Base-by-base conservation (phyloP, 35 echinoderm and acorn worm genomes). In the Holothuria glaberrima region DNA sequence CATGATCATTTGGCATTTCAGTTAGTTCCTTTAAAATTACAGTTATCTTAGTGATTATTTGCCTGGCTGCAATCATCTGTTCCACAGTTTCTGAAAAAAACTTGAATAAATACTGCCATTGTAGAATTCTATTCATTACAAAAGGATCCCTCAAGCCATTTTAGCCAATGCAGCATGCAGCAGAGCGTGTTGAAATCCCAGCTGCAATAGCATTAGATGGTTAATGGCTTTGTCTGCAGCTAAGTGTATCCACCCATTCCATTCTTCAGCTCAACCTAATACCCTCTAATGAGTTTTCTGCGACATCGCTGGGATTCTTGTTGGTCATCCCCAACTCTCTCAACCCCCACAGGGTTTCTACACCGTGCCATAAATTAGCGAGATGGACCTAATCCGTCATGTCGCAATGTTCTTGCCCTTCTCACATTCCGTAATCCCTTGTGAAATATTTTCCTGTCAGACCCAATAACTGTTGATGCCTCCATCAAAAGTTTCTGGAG, bases 401-500 rank as follows among this genome's bases (percentile, higher is more conserved):
- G 74, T 48, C 41, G 38, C 74, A 78, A 78, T 78, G 36, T 78
- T 78, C 35, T 26, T 48, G 10, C 28, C 10, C n/a, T 26, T 16
- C 24, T 78, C 74, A 78, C 74, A 78, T 78, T 78, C 74, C 74
- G 38, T 48, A 48, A 78, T 78, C 74, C 33, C 29, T 28, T 12
- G 50, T 78, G 74, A 78, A 48, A 78, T 78, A 78, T 78, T 78
- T 78, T 20, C 50, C 74, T 78, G 74, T 78, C 74, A 78, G 74
- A 78, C 25, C 74, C 74, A 78, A 78, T 78, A 78, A 78, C 41
- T 38, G 10, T 24, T 78, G 74, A 78, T 78, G 74, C 74, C 74
- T 78, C 74, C 74, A 78, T 78, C 74, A 78, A 48, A 78, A 28
- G 38, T 21, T 35, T 69, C 50, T 24, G 36, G 29, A 48, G 74